phyloP scores from a whole-genome alignment of 2,797 vertebrate species.

The Perdix hodgsoniae region DNA sequence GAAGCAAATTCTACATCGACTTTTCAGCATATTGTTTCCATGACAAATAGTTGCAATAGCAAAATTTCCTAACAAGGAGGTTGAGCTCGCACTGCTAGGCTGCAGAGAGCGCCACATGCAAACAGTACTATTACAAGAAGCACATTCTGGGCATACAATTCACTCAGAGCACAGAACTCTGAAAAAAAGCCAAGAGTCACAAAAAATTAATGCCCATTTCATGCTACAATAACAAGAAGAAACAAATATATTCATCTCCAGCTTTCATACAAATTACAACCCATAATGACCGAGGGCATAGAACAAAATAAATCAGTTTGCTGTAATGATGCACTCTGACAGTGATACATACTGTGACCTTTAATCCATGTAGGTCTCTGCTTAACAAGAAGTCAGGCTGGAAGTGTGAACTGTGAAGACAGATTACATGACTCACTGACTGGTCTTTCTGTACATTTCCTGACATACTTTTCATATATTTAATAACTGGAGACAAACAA shows the following conservation, averaged over 20 bases:
- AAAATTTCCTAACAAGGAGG: neutral
- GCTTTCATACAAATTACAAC: neutral
- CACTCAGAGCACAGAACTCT: neutral
- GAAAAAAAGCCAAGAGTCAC: neutral
- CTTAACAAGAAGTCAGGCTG: neutral
- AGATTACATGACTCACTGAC: neutral
- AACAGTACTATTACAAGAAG: neutral
- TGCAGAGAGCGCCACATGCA: neutral
- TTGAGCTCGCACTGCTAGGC: neutral
- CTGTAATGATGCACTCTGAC: neutral
- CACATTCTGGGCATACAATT: neutral
- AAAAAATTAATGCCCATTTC: neutral
- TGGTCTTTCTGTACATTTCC: neutral
- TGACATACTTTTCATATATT: neutral
- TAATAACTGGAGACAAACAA: neutral
- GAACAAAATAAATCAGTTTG: conserved; percentile 1
- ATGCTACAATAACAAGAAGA: neutral
- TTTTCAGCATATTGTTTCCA: neutral
- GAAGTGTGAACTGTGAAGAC: neutral
- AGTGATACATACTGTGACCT: neutral
- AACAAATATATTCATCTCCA: conserved; percentile 4
- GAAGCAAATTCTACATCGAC: neutral
- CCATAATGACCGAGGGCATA: rapidly evolving
- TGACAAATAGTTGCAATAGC: neutral
- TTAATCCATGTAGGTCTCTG: neutral